A percentile compares a stretch with the other conserved stretches of the same genome.
phyloP scores from a whole-genome alignment of 2,888 invertebrate genomes.

The Anodontia alba region DNA sequence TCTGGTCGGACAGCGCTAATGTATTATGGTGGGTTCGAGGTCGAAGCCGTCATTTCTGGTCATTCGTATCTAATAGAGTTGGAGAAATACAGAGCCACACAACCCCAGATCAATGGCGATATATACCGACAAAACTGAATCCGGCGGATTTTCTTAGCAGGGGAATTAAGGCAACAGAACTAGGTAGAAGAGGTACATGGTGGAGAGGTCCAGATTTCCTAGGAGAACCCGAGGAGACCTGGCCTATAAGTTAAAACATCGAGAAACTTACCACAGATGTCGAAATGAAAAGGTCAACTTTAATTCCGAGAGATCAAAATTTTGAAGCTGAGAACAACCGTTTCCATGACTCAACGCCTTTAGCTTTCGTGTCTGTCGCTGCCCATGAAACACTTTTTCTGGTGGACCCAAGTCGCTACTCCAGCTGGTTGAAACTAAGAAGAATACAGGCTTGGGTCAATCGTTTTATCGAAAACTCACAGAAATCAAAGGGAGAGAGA shows the following conservation, averaged over 20 bases:
- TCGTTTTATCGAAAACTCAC: background rate
- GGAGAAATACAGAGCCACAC: constrained; percentile 42
- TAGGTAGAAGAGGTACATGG: background rate
- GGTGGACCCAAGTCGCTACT: constrained; percentile 5
- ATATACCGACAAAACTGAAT: constrained; percentile 21
- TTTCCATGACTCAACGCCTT: constrained; percentile 16
- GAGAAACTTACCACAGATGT: no score
- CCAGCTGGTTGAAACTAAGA: constrained; percentile 2
- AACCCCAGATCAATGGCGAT: constrained; percentile 17
- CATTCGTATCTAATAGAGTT: constrained; percentile 56
- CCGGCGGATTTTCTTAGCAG: constrained; percentile 13
- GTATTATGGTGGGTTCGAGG: no score
- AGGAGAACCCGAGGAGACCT: constrained; percentile 1
- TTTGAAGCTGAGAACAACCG: constrained; percentile 2
- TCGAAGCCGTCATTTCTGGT: constrained; percentile 39
- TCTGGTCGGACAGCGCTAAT: constrained; percentile 49
- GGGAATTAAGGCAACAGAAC: constrained; percentile 1
- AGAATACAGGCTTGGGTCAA: no score
- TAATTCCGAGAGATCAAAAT: background rate
- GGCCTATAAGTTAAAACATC: constrained; percentile 5
- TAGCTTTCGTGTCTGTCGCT: background rate
- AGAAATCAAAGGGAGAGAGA: background rate
- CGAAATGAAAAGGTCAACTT: background rate
- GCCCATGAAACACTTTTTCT: background rate
- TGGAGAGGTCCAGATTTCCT: constrained; percentile 24